Conservation (phyloP, 2,797 vertebrate genomes). For the Bothrops alternatus region DNA sequence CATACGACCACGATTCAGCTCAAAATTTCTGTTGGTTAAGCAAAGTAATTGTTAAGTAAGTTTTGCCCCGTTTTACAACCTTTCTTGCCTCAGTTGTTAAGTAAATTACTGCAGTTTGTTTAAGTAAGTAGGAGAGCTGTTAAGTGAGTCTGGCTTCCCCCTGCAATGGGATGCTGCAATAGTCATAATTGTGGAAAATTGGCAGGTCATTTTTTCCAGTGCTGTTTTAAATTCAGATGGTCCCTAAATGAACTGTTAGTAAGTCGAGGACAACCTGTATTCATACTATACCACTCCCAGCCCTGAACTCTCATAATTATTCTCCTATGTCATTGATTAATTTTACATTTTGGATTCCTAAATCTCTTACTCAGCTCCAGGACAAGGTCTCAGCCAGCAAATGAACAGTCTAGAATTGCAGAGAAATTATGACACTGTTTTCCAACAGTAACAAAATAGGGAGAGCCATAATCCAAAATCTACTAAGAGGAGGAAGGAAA, state of each 20-base stretch:
- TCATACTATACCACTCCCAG: background rate
- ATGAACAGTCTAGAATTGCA: background rate
- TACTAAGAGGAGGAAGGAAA: too few relatives aligned
- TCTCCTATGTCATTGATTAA: too few relatives aligned
- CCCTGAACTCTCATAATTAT: background rate
- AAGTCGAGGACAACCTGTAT: background rate
- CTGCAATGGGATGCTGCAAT: too few relatives aligned
- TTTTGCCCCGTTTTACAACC: too few relatives aligned
- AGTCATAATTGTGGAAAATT: too few relatives aligned
- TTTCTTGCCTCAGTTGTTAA: too few relatives aligned
- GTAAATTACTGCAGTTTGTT: background rate
- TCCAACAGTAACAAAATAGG: background rate
- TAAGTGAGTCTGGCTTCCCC: background rate
- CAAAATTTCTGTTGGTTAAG: background rate
- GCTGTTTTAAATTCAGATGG: too few relatives aligned
- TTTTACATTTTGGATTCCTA: too few relatives aligned
- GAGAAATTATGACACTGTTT: background rate
- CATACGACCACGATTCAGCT: background rate
- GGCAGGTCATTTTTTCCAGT: too few relatives aligned
- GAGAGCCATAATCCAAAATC: too few relatives aligned
- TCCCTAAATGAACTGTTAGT: too few relatives aligned
- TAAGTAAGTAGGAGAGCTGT: background rate
- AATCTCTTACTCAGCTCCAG: background rate
- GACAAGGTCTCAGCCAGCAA: background rate
- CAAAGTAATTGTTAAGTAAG: background rate